Base-by-base conservation (phyloP, 1,140 invertebrate genomes). In the Heliothis subflexa region DNA sequence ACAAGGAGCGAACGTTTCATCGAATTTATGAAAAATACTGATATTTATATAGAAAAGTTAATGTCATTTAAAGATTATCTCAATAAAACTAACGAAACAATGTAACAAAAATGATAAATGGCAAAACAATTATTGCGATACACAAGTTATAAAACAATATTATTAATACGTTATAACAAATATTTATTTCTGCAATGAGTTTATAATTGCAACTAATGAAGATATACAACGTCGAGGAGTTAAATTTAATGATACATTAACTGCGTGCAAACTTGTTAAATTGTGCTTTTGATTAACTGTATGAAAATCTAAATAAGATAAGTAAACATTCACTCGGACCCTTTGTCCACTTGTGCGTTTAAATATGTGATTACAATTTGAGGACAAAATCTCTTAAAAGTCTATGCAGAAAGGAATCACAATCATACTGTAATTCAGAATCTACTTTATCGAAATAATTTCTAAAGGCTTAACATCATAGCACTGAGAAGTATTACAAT, bases 1-100 rank as follows among this genome's bases (percentile, higher is more conserved):
- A 89, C 87, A 81, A 79, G 82, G 85, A 81, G 71, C 78, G 81
- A 89, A 88, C 86, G 68, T 74, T 78, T 54, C 61, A 68, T 68
- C 74, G 55, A 57, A 50, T 80, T 64, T 66, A 74, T 45, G 54
- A 88, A 12, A 83, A 94, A 94, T 93, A 94, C 92, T 94, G 92
- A 91, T 91, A 85, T 76, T 66, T 66, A 45, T 62, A 75, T 40
- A 40, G 33, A 45, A 92, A 87, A 82, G 81, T 88, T 91, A 91
- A 88, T 90, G 86, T 91, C 87, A 88, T 88, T 91, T 93, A 94
- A 94, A 94, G 90, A 91, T 91, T 91, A 80, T 83, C 81, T 83
- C 83, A 83, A 86, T 90, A 91, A 88, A 92, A 91, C 88, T 94
- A 92, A 90, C 81, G 82, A 90, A 91, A 93, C 87, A 91, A 91